Evolutionary conservation across 2,888 invertebrate genomes (phyloP).

Genomic region (Galerucella nymphaeae): DNA sequence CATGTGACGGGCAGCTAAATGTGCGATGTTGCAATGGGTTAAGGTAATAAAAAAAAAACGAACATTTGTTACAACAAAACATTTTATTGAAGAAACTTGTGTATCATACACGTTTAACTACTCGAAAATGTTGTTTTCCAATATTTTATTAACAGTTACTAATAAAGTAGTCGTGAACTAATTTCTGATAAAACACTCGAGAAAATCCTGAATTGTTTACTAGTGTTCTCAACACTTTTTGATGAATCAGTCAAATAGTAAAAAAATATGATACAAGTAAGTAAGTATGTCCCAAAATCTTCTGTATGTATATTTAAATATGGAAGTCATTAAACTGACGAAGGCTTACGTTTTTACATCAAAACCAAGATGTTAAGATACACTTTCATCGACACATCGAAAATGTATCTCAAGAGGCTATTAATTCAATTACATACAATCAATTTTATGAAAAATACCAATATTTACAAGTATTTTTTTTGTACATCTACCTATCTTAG

Average conservation of each 20-base stretch:
- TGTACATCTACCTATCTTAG: not conserved
- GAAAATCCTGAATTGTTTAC: conserved; percentile 23
- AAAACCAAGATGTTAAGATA: not conserved
- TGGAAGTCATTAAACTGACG: not conserved
- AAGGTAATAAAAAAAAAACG: conserved; percentile 27
- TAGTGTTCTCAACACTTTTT: conserved; percentile 27
- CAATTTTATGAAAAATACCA: not conserved
- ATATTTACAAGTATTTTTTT: not conserved
- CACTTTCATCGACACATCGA: not conserved
- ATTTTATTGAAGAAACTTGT: conserved; percentile 46
- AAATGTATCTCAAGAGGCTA: not conserved
- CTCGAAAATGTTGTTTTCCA: conserved; percentile 39
- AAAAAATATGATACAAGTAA: conserved; percentile 21
- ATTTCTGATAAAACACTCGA: conserved; percentile 17
- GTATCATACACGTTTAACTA: conserved; percentile 49
- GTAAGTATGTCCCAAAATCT: conserved; percentile 2
- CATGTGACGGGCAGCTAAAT: too few species aligned
- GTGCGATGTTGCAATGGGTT: not conserved
- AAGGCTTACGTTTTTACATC: not conserved
- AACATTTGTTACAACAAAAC: conserved; percentile 47
- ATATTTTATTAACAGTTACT: conserved; percentile 32
- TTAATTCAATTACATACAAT: not conserved
- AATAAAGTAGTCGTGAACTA: conserved; percentile 27
- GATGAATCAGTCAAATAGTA: conserved; percentile 29
- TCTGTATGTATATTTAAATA: not conserved